Evolutionary conservation across 1,140 invertebrate species (phyloP).

Genomic region (Hycleus phaleratus): DNA sequence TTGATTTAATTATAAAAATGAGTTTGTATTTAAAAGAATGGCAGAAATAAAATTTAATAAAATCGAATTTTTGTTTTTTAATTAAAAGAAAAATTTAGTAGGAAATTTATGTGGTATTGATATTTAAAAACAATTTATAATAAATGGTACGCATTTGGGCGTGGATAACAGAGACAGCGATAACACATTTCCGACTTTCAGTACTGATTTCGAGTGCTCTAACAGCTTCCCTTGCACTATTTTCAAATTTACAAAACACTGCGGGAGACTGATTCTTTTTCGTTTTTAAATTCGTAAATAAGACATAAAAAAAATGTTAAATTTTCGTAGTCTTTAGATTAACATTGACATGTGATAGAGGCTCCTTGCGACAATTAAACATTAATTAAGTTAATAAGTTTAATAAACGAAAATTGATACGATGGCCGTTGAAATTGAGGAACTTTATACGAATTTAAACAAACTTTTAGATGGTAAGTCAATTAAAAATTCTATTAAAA

Average conservation of each 20-base stretch:
- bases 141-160: too few relatives aligned
- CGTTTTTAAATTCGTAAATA: conserved; percentile 26
- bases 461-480: conserved; percentile 13
- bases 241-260: conserved; percentile 19
- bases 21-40: too few relatives aligned
- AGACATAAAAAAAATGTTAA: conserved; percentile 14
- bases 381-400: conserved; percentile 4
- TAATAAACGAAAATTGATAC: neutral
- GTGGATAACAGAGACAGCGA: too few relatives aligned
- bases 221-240: conserved; percentile 7
- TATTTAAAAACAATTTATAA: too few relatives aligned
- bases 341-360: neutral
- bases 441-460: conserved; percentile 10
- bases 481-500: neutral
- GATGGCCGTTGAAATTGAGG: conserved; percentile 3
- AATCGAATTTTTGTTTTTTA: too few relatives aligned
- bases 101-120: too few relatives aligned
- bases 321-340: neutral
- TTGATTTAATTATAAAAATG: too few relatives aligned
- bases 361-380: neutral
- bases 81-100: neutral
- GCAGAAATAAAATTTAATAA: too few relatives aligned
- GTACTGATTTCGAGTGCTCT: neutral
- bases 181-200: neutral
- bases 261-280: conserved; percentile 19